Base-by-base conservation (phyloP, 2,113 vertebrate species). In the Tringa solitaria region DNA sequence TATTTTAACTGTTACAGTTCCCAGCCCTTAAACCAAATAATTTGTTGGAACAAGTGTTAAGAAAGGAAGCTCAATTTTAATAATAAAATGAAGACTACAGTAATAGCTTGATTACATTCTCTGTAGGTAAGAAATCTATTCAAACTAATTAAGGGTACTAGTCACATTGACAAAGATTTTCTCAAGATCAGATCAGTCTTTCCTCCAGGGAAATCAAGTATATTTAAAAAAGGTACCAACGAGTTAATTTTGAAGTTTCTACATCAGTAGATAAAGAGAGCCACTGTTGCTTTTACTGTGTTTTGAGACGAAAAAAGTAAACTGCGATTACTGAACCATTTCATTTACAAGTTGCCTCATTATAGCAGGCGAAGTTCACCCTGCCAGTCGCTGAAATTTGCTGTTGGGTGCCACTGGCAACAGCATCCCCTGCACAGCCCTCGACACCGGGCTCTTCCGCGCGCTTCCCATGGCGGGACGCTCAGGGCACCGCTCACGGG, bases 401-500 rank as follows among this genome's bases (percentile, higher is more conserved):
- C 72, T 20, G 6, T 15, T 4, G 5, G 37, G 33, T n/a, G 32
- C 64, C 0, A 0, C 30, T 77, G 64, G 21, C 32, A 87, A 1
- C 14, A 50, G 39, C 46, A 35, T 27, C 22, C 48, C 64, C 73
- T n/a, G 56, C 9, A 3, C 35, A 4, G 22, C 35, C 48, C 46
- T 57, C 21, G 7, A 6, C 11, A 10, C 9, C 0, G 3, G 51
- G 14, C 4, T 51, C 26, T 43, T 6, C 35, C 50, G 1, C 3
- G 12, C 2, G 14, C 4, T 56, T 12, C 10, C 7, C 2, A 1
- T 1, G 1, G 9, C 1, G 1, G 84, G 68, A 35, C 8, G 35
- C 63, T 26, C 24, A 0, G 1, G 3, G 7, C 22, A 12, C 16
- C 19, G 4, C 33, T 21, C 28, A 17, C 5, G 8, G 2, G 0